phyloP scores from a whole-genome alignment of 2,797 vertebrate species.

The Peromyscus attwateri region DNA sequence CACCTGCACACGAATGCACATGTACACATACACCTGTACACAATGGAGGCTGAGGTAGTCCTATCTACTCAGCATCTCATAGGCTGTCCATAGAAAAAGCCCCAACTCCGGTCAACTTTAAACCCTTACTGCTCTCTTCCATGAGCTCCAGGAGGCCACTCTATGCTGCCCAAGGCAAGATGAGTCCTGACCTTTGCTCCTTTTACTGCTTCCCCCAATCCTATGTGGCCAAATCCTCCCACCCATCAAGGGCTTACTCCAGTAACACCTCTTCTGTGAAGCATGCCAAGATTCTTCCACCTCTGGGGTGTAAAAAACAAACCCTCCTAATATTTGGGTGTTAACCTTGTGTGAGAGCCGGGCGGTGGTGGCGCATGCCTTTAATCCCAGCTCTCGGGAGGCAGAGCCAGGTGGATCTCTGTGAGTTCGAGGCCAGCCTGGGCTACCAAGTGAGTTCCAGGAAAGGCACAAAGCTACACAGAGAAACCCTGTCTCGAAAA shows the following conservation, averaged over 20 bases:
- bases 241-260: not conserved
- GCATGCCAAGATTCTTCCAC: not conserved
- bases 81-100: not conserved
- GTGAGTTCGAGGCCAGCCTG: too few species aligned
- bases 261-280: not conserved
- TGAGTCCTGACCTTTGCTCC: not conserved
- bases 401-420: too few species aligned
- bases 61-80: not conserved
- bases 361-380: too few species aligned
- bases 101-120: not conserved
- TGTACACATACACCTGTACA: not conserved
- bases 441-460: too few species aligned
- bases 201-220: not conserved
- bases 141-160: not conserved
- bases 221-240: not conserved
- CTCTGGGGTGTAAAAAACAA: not conserved
- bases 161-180: not conserved
- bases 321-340: not conserved
- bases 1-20: not conserved
- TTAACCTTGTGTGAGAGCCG: not conserved
- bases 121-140: not conserved
- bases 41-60: not conserved
- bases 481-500: too few species aligned
- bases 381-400: too few species aligned
- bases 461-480: too few species aligned